Evolutionary conservation across 2,797 vertebrate genomes (phyloP).

Genomic region (Fratercula arctica): DNA sequence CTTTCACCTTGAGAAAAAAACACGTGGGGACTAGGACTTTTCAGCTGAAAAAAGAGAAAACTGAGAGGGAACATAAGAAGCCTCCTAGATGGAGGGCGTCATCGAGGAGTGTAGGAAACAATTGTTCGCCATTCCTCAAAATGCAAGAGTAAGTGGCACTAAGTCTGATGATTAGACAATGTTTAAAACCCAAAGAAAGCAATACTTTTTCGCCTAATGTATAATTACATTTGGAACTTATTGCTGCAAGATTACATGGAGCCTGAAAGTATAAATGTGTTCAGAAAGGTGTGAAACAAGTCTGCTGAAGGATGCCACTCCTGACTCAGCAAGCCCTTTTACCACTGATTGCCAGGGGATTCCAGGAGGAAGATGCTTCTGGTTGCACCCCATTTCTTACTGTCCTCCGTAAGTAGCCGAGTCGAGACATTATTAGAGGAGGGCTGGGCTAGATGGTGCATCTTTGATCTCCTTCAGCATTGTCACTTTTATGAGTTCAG

Average conservation of each 20-base stretch:
- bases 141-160: background rate
- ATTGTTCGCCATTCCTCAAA: background rate
- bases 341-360: background rate
- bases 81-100: background rate
- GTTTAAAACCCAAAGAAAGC: background rate
- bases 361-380: background rate
- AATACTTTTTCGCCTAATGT: background rate
- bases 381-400: background rate
- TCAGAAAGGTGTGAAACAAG: conserved; percentile 12
- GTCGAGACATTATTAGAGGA: background rate
- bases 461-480: background rate
- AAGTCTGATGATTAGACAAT: background rate
- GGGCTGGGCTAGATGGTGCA: background rate
- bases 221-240: conserved; percentile 1
- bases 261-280: background rate
- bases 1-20: background rate
- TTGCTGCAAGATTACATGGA: background rate
- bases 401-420: background rate
- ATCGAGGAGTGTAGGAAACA: fast-evolving
- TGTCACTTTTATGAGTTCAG: background rate
- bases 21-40: background rate
- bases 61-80: background rate
- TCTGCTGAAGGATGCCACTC: background rate
- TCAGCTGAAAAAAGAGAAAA: background rate
- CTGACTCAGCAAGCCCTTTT: background rate